Conservation (phyloP, 2,797 vertebrate genomes). For the Rhinoraja longicauda region DNA sequence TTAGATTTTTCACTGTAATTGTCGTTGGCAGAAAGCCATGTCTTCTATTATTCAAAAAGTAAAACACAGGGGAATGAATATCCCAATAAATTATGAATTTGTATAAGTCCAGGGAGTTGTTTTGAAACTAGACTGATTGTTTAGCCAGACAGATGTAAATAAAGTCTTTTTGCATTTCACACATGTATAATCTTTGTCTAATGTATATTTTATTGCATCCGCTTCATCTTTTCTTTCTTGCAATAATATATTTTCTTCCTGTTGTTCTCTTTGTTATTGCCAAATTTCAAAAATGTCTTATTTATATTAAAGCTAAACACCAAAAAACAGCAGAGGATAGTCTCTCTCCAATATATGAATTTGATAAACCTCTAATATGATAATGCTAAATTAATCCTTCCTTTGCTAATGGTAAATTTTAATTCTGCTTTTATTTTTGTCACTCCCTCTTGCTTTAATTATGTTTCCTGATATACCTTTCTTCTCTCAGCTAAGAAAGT, state of each 20-base stretch:
- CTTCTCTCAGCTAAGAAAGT: neutral
- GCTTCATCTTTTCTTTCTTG: slow-evolving; percentile 1
- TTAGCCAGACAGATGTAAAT: neutral
- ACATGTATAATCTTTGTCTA: slow-evolving; percentile 13
- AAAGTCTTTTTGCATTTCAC: neutral
- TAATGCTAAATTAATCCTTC: neutral
- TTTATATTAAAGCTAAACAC: neutral
- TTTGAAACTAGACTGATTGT: neutral
- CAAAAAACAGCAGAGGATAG: neutral
- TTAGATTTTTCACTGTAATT: neutral
- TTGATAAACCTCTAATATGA: neutral
- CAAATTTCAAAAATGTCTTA: neutral
- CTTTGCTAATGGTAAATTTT: neutral
- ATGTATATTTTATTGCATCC: slow-evolving; percentile 8
- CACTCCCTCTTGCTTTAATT: neutral
- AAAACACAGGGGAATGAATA: neutral
- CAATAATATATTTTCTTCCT: slow-evolving; percentile 9
- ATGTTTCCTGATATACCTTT: neutral
- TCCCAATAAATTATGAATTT: neutral
- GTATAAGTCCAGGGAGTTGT: neutral
- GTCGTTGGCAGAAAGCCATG: neutral
- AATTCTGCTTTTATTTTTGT: neutral
- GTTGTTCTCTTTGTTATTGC: neutral
- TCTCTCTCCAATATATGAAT: neutral
- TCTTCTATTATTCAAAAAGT: neutral